Percentiles rank a stretch among this genome's conserved stretches.
Evolutionary conservation across 2,888 invertebrate species (phyloP).

Genomic region (Drosophila meridiana): DNA sequence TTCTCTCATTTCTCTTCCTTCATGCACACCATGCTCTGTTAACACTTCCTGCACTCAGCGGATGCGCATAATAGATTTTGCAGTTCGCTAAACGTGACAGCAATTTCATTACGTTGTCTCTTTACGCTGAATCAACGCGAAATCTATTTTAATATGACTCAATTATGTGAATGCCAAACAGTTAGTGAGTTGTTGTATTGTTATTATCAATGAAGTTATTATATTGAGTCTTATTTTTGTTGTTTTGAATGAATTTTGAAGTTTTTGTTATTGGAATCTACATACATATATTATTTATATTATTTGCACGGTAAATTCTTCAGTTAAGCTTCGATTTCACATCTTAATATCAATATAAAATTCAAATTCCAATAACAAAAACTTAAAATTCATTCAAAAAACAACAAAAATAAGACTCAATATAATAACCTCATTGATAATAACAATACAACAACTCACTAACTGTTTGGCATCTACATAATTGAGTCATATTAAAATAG

Average conservation of each 20-base stretch:
- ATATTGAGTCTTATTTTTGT: neutral
- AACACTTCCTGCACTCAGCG: neutral
- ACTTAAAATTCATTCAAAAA: neutral
- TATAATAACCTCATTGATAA: neutral
- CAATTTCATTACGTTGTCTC: conserved; percentile 18
- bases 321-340: neutral
- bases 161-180: neutral
- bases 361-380: neutral
- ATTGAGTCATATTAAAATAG: neutral
- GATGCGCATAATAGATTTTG: neutral
- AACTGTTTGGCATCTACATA: neutral
- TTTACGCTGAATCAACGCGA: conserved; percentile 9
- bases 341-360: neutral
- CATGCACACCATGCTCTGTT: neutral
- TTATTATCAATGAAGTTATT: neutral
- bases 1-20: conserved; percentile 6
- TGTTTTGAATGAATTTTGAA: neutral
- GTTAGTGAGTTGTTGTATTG: neutral
- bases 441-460: neutral
- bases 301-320: neutral
- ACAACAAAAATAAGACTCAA: neutral
- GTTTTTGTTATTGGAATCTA: neutral
- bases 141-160: neutral
- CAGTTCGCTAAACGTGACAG: conserved; percentile 37
- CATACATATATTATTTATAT: neutral